Conservation (phyloP, 2,113 vertebrate species). For the Taxidea taxus region DNA sequence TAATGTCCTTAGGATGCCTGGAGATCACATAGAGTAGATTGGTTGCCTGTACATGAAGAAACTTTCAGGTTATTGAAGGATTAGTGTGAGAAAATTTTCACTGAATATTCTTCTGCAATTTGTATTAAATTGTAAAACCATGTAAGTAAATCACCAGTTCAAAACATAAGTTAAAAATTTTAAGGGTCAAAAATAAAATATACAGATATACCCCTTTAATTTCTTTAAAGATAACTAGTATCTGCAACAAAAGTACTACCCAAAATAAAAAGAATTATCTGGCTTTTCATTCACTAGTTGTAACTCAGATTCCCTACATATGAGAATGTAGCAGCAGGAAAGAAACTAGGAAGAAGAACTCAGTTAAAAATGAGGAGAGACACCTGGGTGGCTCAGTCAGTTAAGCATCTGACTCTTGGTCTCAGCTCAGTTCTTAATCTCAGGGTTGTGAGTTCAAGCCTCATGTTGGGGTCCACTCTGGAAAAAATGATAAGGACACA, state of each 20-base stretch:
- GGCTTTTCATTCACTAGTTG: neutral
- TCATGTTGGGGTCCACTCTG: neutral
- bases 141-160: neutral
- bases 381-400: neutral
- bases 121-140: neutral
- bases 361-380: neutral
- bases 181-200: constrained; percentile 23
- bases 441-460: neutral
- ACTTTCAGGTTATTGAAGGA: neutral
- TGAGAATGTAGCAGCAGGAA: neutral
- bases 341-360: neutral
- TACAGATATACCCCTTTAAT: neutral
- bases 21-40: neutral
- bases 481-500: neutral
- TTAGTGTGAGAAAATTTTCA: neutral
- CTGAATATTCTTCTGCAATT: neutral
- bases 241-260: neutral
- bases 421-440: neutral
- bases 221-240: neutral
- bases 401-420: neutral
- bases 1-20: neutral
- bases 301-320: neutral
- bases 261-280: neutral
- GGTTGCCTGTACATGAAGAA: neutral
- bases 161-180: neutral